Conservation (phyloP, 2,888 invertebrate genomes). For the Rhyacophila evoluta region DNA sequence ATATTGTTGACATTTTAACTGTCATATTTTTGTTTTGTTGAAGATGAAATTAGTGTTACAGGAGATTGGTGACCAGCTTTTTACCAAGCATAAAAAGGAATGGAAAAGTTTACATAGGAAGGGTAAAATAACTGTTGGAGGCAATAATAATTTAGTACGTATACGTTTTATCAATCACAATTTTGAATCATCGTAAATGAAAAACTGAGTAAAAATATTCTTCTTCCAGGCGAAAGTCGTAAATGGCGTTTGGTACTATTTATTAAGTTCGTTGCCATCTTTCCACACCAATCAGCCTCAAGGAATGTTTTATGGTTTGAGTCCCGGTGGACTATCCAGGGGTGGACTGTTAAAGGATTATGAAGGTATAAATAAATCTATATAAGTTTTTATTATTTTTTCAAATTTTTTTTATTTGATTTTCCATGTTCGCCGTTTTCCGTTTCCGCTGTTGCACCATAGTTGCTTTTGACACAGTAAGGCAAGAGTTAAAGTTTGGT, state of each 20-base stretch:
- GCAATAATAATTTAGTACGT: conserved; percentile 67
- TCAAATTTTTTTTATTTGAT: no score
- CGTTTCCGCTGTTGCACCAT: no score
- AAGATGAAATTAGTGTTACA: conserved; percentile 63
- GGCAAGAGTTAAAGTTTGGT: no score
- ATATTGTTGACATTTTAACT: neutral
- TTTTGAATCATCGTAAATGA: no score
- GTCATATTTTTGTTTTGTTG: conserved; percentile 35
- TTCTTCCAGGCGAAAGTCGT: conserved; percentile 66
- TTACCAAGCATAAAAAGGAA: conserved; percentile 64
- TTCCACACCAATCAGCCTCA: conserved; percentile 64
- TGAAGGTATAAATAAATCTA: conserved; percentile 64
- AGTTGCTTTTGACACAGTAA: no score
- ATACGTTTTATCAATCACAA: neutral
- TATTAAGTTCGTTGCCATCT: conserved; percentile 71
- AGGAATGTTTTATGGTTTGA: conserved; percentile 68
- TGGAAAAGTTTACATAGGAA: conserved; percentile 68
- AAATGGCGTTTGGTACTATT: conserved; percentile 72
- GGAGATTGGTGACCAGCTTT: conserved; percentile 64
- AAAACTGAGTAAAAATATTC: neutral
- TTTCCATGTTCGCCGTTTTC: no score
- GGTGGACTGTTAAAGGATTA: conserved; percentile 67
- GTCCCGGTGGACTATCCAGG: conserved; percentile 71
- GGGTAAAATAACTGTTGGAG: conserved; percentile 67
- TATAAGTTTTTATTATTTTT: no score